Base-by-base conservation (phyloP, 23 tunicate species). In the Ascidia mentula region DNA sequence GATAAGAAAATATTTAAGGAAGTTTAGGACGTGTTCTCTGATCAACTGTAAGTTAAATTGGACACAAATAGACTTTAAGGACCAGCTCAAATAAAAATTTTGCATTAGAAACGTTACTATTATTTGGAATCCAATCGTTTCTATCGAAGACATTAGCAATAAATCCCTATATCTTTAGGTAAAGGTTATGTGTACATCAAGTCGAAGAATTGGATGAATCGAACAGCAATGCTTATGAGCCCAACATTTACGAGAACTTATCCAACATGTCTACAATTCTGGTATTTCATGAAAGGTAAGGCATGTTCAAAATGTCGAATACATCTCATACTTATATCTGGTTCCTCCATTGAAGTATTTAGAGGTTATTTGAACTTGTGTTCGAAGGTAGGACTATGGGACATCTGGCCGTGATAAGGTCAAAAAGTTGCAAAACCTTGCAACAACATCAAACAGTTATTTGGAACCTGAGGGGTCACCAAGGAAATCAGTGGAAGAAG, bases 271-370 rank as follows among this genome's bases (percentile, higher is more conserved):
- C 75, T 90, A 0, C 69, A 77, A 45, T 90, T 90, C 82, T 80
- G 86, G 86, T 90, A 90, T 36, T 82, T 73, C 34, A 90, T 90
- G 96, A 85, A 72, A 90, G 96, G 96, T 88, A n/a, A n/a, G n/a
- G n/a, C n/a, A n/a, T n/a, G n/a, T 20, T n/a, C n/a, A n/a, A n/a
- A n/a, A n/a, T n/a, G n/a, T n/a, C n/a, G n/a, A n/a, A n/a, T n/a
- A n/a, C n/a, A n/a, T 53, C 53, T 42, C 15, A 42, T 42, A 42
- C 15, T 15, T 15, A 9, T 42, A 42, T 15, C 53, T 42, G 53
- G 15, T 42, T 53, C 22, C 28, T 5, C 24, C 24, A 3, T 53
- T 26, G 65, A 20, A 1, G 13, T 6, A 53, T 9, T 9, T 53
- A 9, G 24, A 53, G 4, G 65, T 9, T 53, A 9, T 53, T 53